phyloP scores from a whole-genome alignment of 2,113 vertebrate species.

The Salvator merianae region DNA sequence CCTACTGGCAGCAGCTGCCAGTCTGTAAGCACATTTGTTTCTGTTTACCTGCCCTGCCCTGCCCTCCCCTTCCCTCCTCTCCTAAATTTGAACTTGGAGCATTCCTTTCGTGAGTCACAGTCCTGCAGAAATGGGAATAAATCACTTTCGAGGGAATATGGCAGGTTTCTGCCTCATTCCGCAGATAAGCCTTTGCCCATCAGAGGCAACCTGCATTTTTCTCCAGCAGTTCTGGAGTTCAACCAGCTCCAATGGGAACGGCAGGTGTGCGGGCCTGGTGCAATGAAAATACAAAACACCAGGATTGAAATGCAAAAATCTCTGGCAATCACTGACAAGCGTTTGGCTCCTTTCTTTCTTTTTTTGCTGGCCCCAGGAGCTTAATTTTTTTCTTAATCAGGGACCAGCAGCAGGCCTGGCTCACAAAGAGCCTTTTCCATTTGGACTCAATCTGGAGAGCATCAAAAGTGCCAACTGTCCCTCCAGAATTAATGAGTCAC shows the following conservation, averaged over 20 bases:
- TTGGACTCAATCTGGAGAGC: background rate
- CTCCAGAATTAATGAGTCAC: background rate
- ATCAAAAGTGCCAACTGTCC: background rate
- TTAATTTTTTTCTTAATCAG: slow-evolving; percentile 16
- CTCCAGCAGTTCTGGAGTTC: background rate
- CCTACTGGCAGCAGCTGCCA: no score
- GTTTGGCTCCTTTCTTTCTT: background rate
- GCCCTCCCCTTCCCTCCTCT: no score
- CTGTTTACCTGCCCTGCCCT: no score
- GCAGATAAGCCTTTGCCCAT: background rate
- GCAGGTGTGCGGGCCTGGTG: background rate
- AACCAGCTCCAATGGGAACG: background rate
- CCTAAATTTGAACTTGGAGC: background rate
- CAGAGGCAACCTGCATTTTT: background rate
- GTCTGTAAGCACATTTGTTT: no score
- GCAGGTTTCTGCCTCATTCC: background rate
- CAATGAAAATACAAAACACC: background rate
- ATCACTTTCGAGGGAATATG: background rate
- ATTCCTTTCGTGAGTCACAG: background rate
- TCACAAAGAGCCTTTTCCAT: background rate
- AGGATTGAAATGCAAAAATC: background rate
- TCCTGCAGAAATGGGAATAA: no score
- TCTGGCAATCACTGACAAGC: background rate
- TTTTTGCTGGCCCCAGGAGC: background rate
- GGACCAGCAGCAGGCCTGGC: background rate